Evolutionary conservation across 1,140 invertebrate genomes (phyloP), one percentile per base, ranked within the genome.

Genomic region (Eurosta solidaginis): DNA sequence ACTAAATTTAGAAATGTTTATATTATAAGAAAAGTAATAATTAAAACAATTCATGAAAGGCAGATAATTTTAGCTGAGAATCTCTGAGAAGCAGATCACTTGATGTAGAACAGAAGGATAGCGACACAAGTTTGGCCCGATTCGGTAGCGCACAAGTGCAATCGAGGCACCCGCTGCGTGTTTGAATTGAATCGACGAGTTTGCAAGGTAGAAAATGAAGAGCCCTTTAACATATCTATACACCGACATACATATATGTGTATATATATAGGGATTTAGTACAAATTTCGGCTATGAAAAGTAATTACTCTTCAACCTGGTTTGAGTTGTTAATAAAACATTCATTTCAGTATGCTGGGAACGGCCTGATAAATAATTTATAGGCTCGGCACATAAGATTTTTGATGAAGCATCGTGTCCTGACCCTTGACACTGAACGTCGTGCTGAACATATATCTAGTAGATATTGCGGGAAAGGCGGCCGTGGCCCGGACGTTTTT

Each of bases 1-100:
- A 4, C 59, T 68, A 68, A 22, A 68, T 68, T 68, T 68, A 68
- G 59, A 68, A 68, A 40, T 68, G 59, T 68, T 68, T 68, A 68
- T 68, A 68, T 68, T 68, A 68, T 3, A 36, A 42, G 59, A 22
- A 42, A 68, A 68, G 59, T 68, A 68, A 68, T 68, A 68, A 68
- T 68, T 68, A 68, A 68, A 68, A 14, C 59, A 36, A 68, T 68
- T 68, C 59, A 33, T 68, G n/a, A 42, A 1, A 68, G 59, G 59
- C 59, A n/a, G n/a, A 68, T 40, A 68, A 68, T 40, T 42, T 68
- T 14, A 68, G 59, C 59, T 6, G 36, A 68, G 7, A 17, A 68
- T 22, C 0, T 14, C 49, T 6, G 49, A 40, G n/a, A 17, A 10
- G 54, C 54, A 7, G 59, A n/a, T 29, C 33, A 63, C 59, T 63